Conservation (phyloP, 1,140 invertebrate genomes). For the Dermatophagoides farinae region DNA sequence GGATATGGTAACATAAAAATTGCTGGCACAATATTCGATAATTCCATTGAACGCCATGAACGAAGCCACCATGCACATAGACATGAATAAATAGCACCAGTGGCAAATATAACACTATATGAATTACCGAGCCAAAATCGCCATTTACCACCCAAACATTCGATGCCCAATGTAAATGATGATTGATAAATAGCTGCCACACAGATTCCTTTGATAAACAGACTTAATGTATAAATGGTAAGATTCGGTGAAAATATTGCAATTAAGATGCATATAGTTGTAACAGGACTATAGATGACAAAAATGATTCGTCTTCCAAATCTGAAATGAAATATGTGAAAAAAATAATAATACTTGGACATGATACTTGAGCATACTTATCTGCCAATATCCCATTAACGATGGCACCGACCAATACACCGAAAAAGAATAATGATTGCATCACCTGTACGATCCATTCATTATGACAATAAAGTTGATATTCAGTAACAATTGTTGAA, state of each 20-base stretch:
- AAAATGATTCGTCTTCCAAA: neutral
- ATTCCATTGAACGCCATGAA: constrained; percentile 23
- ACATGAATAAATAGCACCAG: constrained; percentile 23
- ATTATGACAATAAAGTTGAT: constrained; percentile 20
- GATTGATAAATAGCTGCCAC: neutral
- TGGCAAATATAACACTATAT: constrained; percentile 24
- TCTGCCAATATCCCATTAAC: constrained; percentile 23
- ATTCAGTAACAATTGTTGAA: constrained; percentile 4
- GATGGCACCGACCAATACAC: constrained; percentile 24
- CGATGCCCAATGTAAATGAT: constrained; percentile 18
- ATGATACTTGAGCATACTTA: constrained; percentile 17
- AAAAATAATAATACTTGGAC: neutral
- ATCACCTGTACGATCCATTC: constrained; percentile 20
- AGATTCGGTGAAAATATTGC: neutral
- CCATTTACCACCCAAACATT: constrained; percentile 22
- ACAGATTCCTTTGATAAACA: neutral
- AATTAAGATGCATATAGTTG: neutral
- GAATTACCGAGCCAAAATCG: constrained; percentile 22
- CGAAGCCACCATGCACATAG: constrained; percentile 23
- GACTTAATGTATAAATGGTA: neutral
- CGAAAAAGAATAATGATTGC: constrained; percentile 24
- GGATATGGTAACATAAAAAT: constrained; percentile 22
- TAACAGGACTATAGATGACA: neutral
- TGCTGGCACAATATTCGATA: constrained; percentile 18
- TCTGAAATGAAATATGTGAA: neutral